Evolutionary conservation across 2,113 vertebrate species (phyloP).

Genomic region (Sinosuthora webbiana): DNA sequence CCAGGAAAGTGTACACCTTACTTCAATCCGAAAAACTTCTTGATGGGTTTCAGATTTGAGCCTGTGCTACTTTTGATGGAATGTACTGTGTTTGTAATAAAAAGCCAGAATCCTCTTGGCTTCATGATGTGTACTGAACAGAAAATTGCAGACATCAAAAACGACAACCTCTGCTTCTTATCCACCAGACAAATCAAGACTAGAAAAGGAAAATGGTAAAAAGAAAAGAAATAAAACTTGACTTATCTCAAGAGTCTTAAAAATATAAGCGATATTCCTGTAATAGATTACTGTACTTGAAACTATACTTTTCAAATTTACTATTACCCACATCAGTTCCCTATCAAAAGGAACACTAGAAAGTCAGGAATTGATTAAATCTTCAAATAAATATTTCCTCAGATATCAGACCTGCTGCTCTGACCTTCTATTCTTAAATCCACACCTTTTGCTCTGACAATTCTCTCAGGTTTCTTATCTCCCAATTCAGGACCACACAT

Average conservation of each 20-base stretch:
- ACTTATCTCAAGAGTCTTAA: neutral
- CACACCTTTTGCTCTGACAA: neutral
- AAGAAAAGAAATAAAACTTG: neutral
- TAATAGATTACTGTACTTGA: neutral
- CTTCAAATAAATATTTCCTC: neutral
- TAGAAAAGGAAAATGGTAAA: neutral
- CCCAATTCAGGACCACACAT: neutral
- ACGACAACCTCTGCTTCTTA: neutral
- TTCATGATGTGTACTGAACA: neutral
- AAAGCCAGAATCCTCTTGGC: neutral
- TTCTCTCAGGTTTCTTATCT: neutral
- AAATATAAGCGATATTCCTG: neutral
- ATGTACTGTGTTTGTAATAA: neutral
- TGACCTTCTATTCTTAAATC: neutral
- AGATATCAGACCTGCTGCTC: neutral
- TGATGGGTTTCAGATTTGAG: neutral
- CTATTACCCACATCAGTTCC: neutral
- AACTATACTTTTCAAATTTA: neutral
- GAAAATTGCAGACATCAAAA: neutral
- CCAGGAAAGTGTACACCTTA: neutral
- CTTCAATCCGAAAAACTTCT: neutral
- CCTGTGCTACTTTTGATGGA: neutral
- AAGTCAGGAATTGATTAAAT: neutral
- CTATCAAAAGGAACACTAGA: neutral
- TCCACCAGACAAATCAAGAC: neutral